phyloP scores from a whole-genome alignment of 2,797 vertebrate species.

The Avahi laniger region DNA sequence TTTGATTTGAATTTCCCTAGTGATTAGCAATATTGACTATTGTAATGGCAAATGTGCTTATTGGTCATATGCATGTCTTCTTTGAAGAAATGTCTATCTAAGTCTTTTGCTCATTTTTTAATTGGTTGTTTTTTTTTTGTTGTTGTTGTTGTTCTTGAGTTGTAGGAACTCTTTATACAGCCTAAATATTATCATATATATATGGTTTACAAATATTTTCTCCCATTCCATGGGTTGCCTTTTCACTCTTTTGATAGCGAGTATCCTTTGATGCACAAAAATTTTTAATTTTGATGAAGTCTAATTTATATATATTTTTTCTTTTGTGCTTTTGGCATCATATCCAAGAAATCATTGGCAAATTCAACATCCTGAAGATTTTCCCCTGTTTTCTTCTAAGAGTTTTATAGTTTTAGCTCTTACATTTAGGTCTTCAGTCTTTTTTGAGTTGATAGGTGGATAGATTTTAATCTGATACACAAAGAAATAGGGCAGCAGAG shows the following conservation, averaged over 20 bases:
- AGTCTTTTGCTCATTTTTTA: not conserved
- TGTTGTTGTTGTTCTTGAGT: not conserved
- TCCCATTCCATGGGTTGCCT: not conserved
- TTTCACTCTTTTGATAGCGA: not conserved
- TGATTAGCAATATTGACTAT: not conserved
- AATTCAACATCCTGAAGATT: not conserved
- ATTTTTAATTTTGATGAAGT: not conserved
- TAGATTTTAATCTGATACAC: not conserved
- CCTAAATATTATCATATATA: no score
- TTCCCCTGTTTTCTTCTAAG: not conserved
- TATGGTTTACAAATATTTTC: not conserved
- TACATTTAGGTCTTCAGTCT: not conserved
- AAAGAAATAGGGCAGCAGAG: not conserved
- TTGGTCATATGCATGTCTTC: not conserved
- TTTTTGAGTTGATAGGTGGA: not conserved
- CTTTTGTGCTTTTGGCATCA: not conserved
- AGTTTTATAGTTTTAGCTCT: not conserved
- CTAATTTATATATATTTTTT: not conserved
- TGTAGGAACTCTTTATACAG: not conserved
- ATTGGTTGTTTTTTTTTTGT: not conserved
- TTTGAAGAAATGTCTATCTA: not conserved
- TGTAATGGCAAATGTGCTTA: not conserved
- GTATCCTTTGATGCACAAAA: not conserved
- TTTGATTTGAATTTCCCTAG: not conserved
- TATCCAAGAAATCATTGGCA: not conserved